These are phyloP conservation scores for Setipinna tenuifilis DNA, from an alignment of 2,797 vertebrate species.

Conservation along the genomic window DNA sequence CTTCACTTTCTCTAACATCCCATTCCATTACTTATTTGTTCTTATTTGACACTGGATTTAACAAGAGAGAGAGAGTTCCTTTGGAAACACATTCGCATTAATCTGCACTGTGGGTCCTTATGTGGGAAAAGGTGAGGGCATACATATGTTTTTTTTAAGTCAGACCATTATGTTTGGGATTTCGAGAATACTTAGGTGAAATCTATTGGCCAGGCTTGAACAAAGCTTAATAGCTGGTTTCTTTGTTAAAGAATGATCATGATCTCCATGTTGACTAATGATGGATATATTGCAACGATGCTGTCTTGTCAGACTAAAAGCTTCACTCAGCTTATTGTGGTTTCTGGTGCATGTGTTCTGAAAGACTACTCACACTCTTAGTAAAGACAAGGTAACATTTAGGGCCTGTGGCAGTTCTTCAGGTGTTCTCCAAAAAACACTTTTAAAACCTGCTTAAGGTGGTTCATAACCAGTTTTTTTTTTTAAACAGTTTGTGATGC, in stretches of 20 bases:
- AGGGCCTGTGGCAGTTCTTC: not conserved
- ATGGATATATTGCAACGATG: not conserved
- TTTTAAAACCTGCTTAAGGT: not conserved
- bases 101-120: not conserved
- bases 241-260: not conserved
- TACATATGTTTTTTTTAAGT: not conserved
- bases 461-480: not conserved
- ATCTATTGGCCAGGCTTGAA: not conserved
- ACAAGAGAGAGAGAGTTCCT: not conserved
- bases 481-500: not conserved
- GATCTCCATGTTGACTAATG: not conserved
- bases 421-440: not conserved
- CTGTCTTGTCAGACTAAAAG: not conserved
- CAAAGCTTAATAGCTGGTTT: not conserved
- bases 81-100: not conserved
- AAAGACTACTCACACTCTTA: not conserved
- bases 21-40: not conserved
- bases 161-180: not conserved
- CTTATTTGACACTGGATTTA: not conserved
- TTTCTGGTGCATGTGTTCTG: not conserved
- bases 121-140: not conserved
- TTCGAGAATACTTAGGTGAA: not conserved
- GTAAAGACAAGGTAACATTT: not conserved
- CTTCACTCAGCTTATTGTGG: not conserved
- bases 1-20: not conserved